These are phyloP conservation scores for Coregonus clupeaformis DNA, from an alignment of 2,113 vertebrate species.

Conservation along the genomic window DNA sequence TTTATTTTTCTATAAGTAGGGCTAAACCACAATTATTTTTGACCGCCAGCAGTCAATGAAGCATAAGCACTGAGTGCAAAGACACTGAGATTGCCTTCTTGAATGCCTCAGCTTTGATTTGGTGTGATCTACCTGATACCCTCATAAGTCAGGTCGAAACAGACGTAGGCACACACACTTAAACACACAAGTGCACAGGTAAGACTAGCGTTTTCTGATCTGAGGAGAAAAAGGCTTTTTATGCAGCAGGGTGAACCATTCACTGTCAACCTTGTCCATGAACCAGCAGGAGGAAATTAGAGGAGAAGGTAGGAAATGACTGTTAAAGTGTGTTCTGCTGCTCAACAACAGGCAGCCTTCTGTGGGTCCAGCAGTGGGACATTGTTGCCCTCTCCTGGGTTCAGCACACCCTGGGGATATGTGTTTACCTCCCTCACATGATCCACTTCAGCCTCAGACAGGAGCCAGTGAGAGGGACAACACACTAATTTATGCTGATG, in stretches of 20 bases:
- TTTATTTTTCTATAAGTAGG: too few species aligned
- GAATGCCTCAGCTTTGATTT: conserved; percentile 5
- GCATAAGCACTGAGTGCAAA: neutral
- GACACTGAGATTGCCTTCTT: conserved; percentile 4
- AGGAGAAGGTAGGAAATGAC: conserved; percentile 77
- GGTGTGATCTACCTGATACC: conserved; percentile 30
- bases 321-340: conserved; percentile 58
- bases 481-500: conserved; percentile 73
- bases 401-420: conserved; percentile 52
- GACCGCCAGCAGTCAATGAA: neutral
- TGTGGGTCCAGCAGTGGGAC: conserved; percentile 63
- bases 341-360: conserved; percentile 58
- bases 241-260: conserved; percentile 53
- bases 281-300: conserved; percentile 71
- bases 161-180: conserved; percentile 14
- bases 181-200: conserved; percentile 26
- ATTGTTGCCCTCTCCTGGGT: conserved; percentile 63
- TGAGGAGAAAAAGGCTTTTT: conserved; percentile 49
- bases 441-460: conserved; percentile 58
- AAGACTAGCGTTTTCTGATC: conserved; percentile 17
- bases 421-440: conserved; percentile 65
- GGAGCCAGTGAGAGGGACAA: conserved; percentile 63
- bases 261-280: conserved; percentile 52
- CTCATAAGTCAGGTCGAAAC: conserved; percentile 4
- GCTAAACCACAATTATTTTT: neutral